Evolutionary conservation across 2,113 vertebrate species (phyloP), one percentile per base, ranked within the genome.

Genomic region (Rhadina sibilatrix): DNA sequence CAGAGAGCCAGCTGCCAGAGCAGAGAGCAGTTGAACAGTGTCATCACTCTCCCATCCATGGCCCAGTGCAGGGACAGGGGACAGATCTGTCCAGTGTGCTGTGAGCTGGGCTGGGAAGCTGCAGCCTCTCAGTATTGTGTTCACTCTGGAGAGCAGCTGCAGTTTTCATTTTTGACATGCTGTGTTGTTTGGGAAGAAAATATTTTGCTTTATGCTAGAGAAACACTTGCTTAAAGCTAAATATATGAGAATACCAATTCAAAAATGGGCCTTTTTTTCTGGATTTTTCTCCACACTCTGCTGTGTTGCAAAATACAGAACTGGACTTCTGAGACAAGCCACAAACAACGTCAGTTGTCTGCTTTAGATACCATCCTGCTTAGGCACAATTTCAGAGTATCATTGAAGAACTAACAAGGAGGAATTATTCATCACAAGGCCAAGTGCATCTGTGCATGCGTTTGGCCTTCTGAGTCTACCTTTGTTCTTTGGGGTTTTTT

Each of bases 11-110:
- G 49, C 52, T 64, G 31, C 54, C 20, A 6, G 23, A 56, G 76
- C 46, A 71, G 17, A 46, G 56, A 44, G 81, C 28, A 68, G 33
- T 1, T 64, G 64, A 52, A 6, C 1, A 2, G 42, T 38, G 59
- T 12, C 50, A 47, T 37, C 0, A 0, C 37, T 77, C n/a, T 78
- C 28, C 31, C 8, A 3, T 22, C 19, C 23, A 11, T 7, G 15
- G 24, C 50, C 27, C 17, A 6, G n/a, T 27, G 28, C 63, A 74
- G 70, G 49, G 60, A 19, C 24, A 20, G 47, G 47, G 70, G 24
- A 18, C 53, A 40, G 24, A 21, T 35, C 40, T 76, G 44, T 13
- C 47, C 59, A 12, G 35, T 31, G 27, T 19, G 27, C 37, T 68
- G 31, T 44, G 60, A 66, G 28, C 40, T 46, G 52, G 44, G 35